Evolutionary conservation across 2,797 vertebrate species (phyloP).

Genomic region (Dendrocincla fuliginosa): DNA sequence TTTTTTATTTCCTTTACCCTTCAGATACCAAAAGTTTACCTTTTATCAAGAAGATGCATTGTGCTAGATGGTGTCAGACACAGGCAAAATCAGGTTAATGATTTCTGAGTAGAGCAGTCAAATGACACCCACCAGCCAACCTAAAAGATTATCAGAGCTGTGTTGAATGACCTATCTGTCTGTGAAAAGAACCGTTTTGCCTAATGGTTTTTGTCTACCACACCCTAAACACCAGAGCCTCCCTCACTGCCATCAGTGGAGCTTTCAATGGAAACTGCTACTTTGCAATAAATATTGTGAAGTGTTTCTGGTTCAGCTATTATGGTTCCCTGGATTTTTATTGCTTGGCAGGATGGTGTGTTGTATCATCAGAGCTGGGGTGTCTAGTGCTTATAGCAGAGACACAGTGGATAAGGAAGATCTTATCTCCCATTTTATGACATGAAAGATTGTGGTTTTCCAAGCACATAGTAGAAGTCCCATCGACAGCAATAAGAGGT

Average conservation of each 20-base stretch:
- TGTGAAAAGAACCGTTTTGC: background rate
- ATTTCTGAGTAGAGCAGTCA: background rate
- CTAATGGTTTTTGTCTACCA: background rate
- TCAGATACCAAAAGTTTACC: constrained; percentile 25
- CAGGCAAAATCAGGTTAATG: background rate
- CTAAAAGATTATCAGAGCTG: background rate
- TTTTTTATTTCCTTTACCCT: constrained; percentile 42
- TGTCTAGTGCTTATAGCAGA: background rate
- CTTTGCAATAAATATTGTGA: background rate
- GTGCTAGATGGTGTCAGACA: background rate
- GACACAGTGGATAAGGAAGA: background rate
- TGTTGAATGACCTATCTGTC: background rate
- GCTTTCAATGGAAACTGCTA: background rate
- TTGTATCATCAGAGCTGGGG: background rate
- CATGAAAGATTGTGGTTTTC: background rate
- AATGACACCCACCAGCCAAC: background rate
- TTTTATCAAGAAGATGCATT: constrained; percentile 26
- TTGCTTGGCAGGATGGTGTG: background rate
- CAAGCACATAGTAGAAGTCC: background rate
- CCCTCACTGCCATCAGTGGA: background rate
- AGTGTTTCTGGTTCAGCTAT: background rate
- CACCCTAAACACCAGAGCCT: background rate
- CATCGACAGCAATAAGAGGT: background rate
- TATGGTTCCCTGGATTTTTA: background rate
- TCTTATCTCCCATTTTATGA: background rate